Percentiles rank a stretch among this genome's conserved stretches.
Conservation (phyloP, 1,140 invertebrate genomes). For the Zaprionus ghesquierei region DNA sequence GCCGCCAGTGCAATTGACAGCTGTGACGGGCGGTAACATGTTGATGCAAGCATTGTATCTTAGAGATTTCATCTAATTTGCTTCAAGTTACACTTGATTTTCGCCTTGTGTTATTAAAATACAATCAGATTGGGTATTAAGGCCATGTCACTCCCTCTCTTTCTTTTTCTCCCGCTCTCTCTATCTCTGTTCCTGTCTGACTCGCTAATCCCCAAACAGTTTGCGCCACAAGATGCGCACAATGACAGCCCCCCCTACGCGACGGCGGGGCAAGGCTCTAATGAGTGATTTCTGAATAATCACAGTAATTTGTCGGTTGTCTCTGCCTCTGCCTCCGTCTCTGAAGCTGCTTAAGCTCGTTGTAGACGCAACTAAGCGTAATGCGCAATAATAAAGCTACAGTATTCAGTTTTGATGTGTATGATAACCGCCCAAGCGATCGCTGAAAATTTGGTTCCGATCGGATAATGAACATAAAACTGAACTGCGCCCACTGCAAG, state of each 20-base stretch:
- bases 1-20: slow-evolving; percentile 43
- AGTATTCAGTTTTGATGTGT: no score
- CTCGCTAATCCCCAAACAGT: background rate
- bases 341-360: background rate
- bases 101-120: slow-evolving; percentile 48
- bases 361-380: background rate
- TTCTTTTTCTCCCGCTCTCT: background rate
- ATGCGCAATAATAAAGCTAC: no score
- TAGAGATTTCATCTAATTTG: slow-evolving; percentile 48
- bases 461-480: no score
- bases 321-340: background rate
- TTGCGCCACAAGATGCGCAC: slow-evolving; percentile 1
- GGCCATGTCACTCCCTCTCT: slow-evolving; percentile 37
- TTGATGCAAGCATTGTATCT: slow-evolving; percentile 39
- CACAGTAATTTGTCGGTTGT: slow-evolving; percentile 19
- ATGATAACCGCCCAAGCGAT: no score
- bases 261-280: slow-evolving; percentile 4
- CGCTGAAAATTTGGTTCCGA: no score
- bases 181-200: background rate
- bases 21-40: slow-evolving; percentile 49
- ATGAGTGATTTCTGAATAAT: slow-evolving; percentile 32
- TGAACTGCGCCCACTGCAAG: no score
- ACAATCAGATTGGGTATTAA: slow-evolving; percentile 44
- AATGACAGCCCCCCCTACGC: slow-evolving; percentile 17
- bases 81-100: slow-evolving; percentile 49